phyloP scores from a whole-genome alignment of 2,888 invertebrate genomes.

The Caenorhabditis sinica region DNA sequence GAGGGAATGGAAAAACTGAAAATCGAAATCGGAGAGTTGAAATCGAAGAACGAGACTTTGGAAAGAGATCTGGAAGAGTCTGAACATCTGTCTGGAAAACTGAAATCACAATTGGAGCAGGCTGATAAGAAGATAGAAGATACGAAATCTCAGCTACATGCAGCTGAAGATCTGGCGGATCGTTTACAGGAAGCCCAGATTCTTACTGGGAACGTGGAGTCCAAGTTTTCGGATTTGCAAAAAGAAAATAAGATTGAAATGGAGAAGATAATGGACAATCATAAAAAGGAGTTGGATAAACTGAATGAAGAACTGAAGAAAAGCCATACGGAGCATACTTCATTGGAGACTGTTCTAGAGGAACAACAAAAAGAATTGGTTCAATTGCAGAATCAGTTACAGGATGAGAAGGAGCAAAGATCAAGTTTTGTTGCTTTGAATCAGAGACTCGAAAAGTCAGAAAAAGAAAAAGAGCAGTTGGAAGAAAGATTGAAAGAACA shows the following conservation, averaged over 20 bases:
- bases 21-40: constrained; percentile 28
- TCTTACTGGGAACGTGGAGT: constrained; percentile 47
- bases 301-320: constrained; percentile 55
- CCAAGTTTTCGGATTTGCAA: constrained; percentile 41
- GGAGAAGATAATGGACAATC: constrained; percentile 37
- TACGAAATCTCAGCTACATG: constrained; percentile 17
- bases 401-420: constrained; percentile 33
- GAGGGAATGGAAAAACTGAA: constrained; percentile 39
- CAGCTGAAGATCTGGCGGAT: constrained; percentile 46
- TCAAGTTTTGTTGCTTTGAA: constrained; percentile 44
- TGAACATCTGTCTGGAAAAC: constrained; percentile 7
- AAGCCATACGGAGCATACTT: constrained; percentile 56
- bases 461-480: constrained; percentile 51
- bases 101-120: constrained; percentile 43
- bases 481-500: not conserved
- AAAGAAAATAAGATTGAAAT: constrained; percentile 43
- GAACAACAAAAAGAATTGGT: constrained; percentile 66
- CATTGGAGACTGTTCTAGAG: constrained; percentile 60
- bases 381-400: constrained; percentile 46
- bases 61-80: constrained; percentile 25
- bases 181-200: constrained; percentile 55
- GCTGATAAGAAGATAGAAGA: constrained; percentile 51
- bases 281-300: constrained; percentile 45
- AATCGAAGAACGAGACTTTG: constrained; percentile 42
- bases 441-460: constrained; percentile 37